Evolutionary conservation across 2,888 invertebrate genomes (phyloP), one percentile per base, ranked within the genome.

Genomic region (Latrodectus elegans): DNA sequence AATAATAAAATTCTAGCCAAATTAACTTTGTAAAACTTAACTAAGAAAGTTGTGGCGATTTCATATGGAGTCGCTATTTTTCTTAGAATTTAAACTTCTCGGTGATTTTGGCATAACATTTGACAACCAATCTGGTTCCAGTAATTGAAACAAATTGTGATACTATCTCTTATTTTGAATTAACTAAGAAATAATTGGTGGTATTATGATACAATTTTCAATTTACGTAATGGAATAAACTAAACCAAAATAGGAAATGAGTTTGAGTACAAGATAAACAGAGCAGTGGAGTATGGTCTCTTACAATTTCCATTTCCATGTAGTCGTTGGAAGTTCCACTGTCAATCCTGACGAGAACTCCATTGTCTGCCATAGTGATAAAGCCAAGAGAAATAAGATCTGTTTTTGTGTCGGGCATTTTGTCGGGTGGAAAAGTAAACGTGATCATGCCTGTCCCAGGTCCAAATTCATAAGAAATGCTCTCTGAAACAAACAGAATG

Each of bases 281-380:
- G 38, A 26, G 4, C 38, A 38, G 9, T 52, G 17, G 51, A 74
- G 38, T 26, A 10, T 93, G 38, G 38, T 38, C 4, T 38, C 95
- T 95, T 93, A 97, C 98, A 92, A 99, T 96, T 94, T 98, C 97
- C 92, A 99, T 94, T 93, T 99, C 98, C 93, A 99, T 95, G 92
- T 97, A 99, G 92, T 99, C 99, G 92, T 96, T 96, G 22, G 97
- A 97, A 72, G 96, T 96, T 0, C 96, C 91, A 90, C 96, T 98
- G 92, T 98, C 96, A 85, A 99, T 95, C 90, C 97, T 94, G 81
- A 98, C 93, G 14, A 99, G 93, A 0, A 98, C 96, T 0, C 97
- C 97, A 92, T 97, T 97, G 79, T 96, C 94, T 91, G 96, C 95
- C 89, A 95, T 95, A 55, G 99, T 98, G 88, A 96, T 95, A 92